These are phyloP conservation scores for Leptinotarsa rubiginosa DNA, from an alignment of 2,888 invertebrate species.

Conservation along the genomic window DNA sequence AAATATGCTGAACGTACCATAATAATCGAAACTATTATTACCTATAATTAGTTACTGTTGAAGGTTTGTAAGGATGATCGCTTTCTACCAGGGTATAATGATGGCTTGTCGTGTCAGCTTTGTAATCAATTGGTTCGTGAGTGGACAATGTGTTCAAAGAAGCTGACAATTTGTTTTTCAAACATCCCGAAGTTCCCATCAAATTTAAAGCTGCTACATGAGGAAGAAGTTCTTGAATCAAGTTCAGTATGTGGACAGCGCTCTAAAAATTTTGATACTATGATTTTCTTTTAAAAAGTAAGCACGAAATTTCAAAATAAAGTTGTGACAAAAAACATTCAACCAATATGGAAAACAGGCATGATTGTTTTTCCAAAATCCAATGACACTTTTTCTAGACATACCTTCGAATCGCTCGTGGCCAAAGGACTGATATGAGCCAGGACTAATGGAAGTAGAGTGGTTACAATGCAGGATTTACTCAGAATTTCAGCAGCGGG, in stretches of 20 bases:
- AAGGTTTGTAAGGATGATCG: conserved; percentile 95
- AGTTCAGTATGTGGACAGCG: conserved; percentile 84
- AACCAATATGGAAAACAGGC: no score
- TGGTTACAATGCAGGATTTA: conserved; percentile 74
- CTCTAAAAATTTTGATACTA: conserved; percentile 69
- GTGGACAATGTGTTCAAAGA: conserved; percentile 55
- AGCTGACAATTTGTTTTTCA: conserved; percentile 57
- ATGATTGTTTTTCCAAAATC: no score
- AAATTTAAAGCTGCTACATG: conserved; percentile 89
- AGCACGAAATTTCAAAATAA: no score
- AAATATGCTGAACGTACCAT: neutral
- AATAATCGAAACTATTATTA: conserved; percentile 56
- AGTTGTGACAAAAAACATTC: no score
- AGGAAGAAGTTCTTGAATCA: conserved; percentile 90
- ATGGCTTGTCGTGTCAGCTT: conserved; percentile 77
- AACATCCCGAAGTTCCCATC: conserved; percentile 61
- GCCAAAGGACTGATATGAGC: conserved; percentile 87
- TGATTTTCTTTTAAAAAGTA: neutral
- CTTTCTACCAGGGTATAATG: conserved; percentile 95
- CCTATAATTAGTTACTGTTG: conserved; percentile 86
- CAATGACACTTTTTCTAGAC: conserved; percentile 30
- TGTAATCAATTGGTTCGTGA: conserved; percentile 54
- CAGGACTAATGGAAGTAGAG: conserved; percentile 84
- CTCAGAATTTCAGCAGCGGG: conserved; percentile 70
- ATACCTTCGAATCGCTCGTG: conserved; percentile 84